These are phyloP conservation scores for Isaurus tuberculatus DNA, from an alignment of 92 coral and sea anemone genomes.

Conservation along the genomic window DNA sequence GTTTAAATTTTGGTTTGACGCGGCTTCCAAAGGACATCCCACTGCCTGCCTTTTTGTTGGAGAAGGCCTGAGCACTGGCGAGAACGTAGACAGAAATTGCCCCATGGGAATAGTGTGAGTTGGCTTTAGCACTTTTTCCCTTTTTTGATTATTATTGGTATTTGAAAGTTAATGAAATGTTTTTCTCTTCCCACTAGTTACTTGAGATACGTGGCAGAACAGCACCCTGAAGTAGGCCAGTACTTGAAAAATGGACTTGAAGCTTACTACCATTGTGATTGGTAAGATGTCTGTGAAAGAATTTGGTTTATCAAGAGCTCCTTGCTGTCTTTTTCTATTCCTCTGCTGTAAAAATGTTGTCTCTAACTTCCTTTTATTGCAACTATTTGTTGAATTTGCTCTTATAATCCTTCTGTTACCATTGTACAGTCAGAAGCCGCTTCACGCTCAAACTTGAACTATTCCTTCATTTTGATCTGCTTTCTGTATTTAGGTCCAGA, in stretches of 20 bases:
- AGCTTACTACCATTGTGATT: slow-evolving; percentile 73
- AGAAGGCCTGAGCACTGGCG: slow-evolving; percentile 86
- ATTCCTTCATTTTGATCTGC: not conserved
- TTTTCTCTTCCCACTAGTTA: slow-evolving; percentile 44
- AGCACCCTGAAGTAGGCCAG: slow-evolving; percentile 89
- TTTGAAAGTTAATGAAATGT: not conserved
- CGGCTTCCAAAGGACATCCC: slow-evolving; percentile 93
- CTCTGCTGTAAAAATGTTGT: no score
- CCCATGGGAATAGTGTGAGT: slow-evolving; percentile 83
- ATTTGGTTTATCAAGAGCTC: no score
- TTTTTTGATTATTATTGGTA: no score
- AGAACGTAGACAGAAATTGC: slow-evolving; percentile 75
- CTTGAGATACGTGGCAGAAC: slow-evolving; percentile 92
- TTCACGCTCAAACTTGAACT: no score
- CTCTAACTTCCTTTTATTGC: no score
- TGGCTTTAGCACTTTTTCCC: not conserved
- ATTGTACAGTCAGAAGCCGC: no score
- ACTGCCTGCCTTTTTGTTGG: slow-evolving; percentile 88
- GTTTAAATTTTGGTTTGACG: slow-evolving; percentile 80
- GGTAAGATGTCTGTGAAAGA: slow-evolving; percentile 47
- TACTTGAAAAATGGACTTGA: slow-evolving; percentile 80
- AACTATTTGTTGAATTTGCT: no score
- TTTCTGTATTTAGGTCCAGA: slow-evolving; percentile 61
- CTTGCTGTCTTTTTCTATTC: no score
- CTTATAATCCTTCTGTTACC: no score